Percentiles rank a stretch among this genome's conserved stretches.
Evolutionary conservation across 1,140 invertebrate genomes (phyloP).

Genomic region (Eriocheir sinensis): DNA sequence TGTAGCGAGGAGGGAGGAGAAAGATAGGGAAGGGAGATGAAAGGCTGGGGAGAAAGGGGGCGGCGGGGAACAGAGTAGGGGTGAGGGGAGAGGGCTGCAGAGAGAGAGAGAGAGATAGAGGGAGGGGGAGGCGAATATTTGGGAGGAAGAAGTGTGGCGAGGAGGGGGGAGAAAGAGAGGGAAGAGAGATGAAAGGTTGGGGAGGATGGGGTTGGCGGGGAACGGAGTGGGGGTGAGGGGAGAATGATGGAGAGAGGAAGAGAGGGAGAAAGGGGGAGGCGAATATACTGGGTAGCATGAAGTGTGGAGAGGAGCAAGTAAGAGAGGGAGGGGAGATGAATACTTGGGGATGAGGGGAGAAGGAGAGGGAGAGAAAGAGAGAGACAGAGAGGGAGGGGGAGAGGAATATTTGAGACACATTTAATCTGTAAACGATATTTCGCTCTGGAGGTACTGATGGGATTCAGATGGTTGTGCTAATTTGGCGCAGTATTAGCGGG

Average conservation of each 20-base stretch:
- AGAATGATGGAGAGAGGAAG: background rate
- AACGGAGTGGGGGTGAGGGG: background rate
- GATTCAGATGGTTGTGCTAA: background rate
- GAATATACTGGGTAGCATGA: too few species aligned
- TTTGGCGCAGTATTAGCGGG: background rate
- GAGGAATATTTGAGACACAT: background rate
- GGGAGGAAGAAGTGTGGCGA: background rate
- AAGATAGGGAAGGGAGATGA: background rate
- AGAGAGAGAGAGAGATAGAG: slow-evolving; percentile 2
- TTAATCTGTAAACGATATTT: slow-evolving; percentile 6
- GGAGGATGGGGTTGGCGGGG: background rate
- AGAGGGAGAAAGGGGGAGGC: too few species aligned
- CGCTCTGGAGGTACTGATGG: background rate
- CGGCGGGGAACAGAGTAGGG: background rate
- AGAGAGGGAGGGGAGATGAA: background rate
- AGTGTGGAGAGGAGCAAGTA: background rate
- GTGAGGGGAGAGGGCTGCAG: background rate
- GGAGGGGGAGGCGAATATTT: background rate
- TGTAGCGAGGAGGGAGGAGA: background rate
- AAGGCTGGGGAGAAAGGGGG: too few species aligned
- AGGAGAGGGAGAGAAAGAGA: slow-evolving; percentile 8
- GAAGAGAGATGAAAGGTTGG: background rate
- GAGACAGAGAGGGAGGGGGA: slow-evolving; percentile 18
- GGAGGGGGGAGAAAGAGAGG: background rate
- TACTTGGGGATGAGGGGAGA: background rate